These are phyloP conservation scores for Aptenodytes forsteri DNA, from an alignment of 2,113 vertebrate genomes.

Conservation along the genomic window DNA sequence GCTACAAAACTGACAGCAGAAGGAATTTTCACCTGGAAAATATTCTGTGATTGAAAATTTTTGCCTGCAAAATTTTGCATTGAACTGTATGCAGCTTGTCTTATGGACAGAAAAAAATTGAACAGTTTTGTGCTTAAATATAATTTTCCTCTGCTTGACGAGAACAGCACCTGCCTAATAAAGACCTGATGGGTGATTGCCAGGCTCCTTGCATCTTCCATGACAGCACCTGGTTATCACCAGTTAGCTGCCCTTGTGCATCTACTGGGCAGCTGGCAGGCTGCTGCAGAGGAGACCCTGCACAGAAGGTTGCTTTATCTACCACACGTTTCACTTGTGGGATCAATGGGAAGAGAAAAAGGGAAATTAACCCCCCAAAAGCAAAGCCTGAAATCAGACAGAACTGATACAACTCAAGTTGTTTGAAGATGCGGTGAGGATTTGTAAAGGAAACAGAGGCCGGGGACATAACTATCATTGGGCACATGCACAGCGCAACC, in stretches of 20 bases:
- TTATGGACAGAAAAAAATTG: background rate
- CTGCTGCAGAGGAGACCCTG: background rate
- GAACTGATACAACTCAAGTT: background rate
- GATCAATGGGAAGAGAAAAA: background rate
- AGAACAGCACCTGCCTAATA: background rate
- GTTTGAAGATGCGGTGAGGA: background rate
- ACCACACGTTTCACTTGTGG: background rate
- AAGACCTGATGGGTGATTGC: background rate
- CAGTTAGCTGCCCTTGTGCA: background rate
- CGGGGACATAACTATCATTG: accelerated
- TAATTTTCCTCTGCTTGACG: background rate
- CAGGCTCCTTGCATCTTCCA: background rate
- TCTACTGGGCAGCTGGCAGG: background rate
- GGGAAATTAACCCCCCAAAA: background rate
- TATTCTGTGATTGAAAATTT: background rate
- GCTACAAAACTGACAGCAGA: background rate
- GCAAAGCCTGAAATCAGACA: background rate
- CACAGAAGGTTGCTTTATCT: background rate
- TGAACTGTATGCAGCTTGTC: background rate
- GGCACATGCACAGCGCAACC: background rate
- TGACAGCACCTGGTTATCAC: background rate
- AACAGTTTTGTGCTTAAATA: background rate
- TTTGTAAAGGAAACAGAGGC: background rate
- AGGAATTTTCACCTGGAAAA: background rate
- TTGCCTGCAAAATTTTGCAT: background rate